These are phyloP conservation scores for Poeciliopsis turrubarensis DNA, from an alignment of 2,113 vertebrate genomes.

Conservation along the genomic window DNA sequence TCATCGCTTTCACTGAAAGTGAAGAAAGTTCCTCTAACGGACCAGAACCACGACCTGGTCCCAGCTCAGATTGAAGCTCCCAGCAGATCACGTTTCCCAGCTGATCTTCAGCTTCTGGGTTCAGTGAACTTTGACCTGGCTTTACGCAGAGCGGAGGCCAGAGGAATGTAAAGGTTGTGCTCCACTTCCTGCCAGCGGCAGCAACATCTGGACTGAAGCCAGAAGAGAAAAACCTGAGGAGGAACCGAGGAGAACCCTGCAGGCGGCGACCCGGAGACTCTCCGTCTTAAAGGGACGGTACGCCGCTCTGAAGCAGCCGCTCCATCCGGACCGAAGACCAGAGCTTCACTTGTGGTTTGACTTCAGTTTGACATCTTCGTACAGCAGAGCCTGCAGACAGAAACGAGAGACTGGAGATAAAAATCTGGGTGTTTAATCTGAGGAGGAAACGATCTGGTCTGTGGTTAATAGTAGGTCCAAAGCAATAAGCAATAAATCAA, in stretches of 20 bases:
- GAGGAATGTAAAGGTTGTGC: background rate
- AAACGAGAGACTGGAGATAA: background rate
- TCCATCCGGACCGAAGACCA: slow-evolving; percentile 6
- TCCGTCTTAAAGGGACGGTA: background rate
- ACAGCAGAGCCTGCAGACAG: slow-evolving; percentile 55
- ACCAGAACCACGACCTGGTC: background rate
- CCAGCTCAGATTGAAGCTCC: background rate
- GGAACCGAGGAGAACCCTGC: background rate
- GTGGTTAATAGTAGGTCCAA: no score
- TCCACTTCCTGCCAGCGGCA: background rate
- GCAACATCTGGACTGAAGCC: background rate
- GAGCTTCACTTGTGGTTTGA: slow-evolving; percentile 31
- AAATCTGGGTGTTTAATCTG: no score
- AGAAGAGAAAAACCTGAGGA: background rate
- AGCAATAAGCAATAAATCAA: no score
- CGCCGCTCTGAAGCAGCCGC: background rate
- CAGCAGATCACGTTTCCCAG: background rate
- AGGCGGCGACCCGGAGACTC: background rate
- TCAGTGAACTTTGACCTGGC: background rate
- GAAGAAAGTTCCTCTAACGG: background rate
- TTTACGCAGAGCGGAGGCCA: background rate
- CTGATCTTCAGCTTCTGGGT: background rate
- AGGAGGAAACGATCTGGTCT: background rate
- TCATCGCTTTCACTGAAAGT: background rate
- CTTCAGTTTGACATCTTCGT: slow-evolving; percentile 36